Evolutionary conservation across 30 jellyfish, hydroid and myxozoan genomes (phyloP), one percentile per base, ranked within the genome.

Genomic region (Chironex yamaguchii): DNA sequence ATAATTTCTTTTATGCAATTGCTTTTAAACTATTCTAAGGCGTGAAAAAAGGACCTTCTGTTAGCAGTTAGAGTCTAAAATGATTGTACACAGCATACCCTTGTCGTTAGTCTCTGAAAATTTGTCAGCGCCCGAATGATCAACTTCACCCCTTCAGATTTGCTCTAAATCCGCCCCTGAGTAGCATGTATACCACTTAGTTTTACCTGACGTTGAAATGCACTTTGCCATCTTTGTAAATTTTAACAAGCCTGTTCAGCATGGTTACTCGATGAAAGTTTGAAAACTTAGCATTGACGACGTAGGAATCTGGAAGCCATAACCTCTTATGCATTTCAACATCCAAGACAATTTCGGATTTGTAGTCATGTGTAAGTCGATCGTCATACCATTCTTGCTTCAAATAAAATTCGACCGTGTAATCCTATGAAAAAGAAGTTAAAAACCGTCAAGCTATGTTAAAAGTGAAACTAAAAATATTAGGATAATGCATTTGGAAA

Each of bases 301-400:
- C 75, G 65, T 85, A 91, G 3, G 94, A 62, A 52, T 91, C 98
- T 29, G 98, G 98, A 33, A 85, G 31, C 98, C 98, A 91, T 3
- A 91, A 50, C 22, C 49, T 71, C 2, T 69, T 50, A 22, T 67
- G 87, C 21, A 84, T 63, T 3, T 79, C 94, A 25, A 31, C 82
- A 52, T 66, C 90, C 24, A 91, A 71, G n/a, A 76, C 42, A 26
- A 85, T 23, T 13, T 52, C 89, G 11, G 71, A 58, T 25, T 29
- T 25, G 26, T 58, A 2, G 34, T 36, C 13, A 54, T 91, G 98
- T 0, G 36, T 36, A 77, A 91, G 65, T 49, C 96, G 96, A 25
- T 34, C 32, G 49, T 91, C 98, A 4, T 34, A 30, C 98, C 98
- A 91, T 23, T 74, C 86, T 3, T 64, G 91, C 76, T 28, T 20